Evolutionary conservation across 2,797 vertebrate species (phyloP), one percentile per base, ranked within the genome.

Genomic region (Myripristis jacobus): DNA sequence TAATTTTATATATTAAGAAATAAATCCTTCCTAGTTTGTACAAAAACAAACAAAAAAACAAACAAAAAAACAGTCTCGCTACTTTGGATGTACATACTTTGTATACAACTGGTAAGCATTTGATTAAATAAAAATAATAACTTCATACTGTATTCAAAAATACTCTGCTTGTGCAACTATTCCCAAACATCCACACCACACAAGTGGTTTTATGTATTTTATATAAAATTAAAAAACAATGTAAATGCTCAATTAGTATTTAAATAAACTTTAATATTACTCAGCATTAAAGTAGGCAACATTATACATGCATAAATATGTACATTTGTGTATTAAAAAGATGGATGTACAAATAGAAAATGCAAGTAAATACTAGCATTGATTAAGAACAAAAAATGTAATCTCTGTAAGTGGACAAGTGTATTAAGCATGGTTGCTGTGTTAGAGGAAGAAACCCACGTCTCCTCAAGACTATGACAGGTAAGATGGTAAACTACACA

Each of bases 21-120:
- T 91, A 91, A 91, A 93, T 86, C 77, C 66, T 66, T 43, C 73
- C 92, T 93, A 94, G 91, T 91, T 94, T 94, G 92, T 92, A 92
- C 86, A 90, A 85, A 89, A 86, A 61, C 84, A 46, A 36, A n/a
- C n/a, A n/a, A 61, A 47, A 71, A 74, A 67, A 59, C 22, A 88
- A n/a, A n/a, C n/a, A n/a, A 61, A 47, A 71, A 74, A 67, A 59
- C 22, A 88, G 75, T 88, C 86, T 79, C 88, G 86, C 83, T 87
- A 90, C 92, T 92, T 93, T 93, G 93, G 92, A 93, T 95, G 94
- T 95, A 95, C 80, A 94, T 94, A 94, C 89, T 94, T 94, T 93
- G 89, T 93, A 92, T 90, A 93, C 91, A 90, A 89, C 76, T 86
- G 87, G 75, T 82, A 87, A 85, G 82, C 86, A 87, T 93, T 89